These are phyloP conservation scores for Dione vanillae DNA, from an alignment of 2,888 invertebrate genomes.

Conservation along the genomic window DNA sequence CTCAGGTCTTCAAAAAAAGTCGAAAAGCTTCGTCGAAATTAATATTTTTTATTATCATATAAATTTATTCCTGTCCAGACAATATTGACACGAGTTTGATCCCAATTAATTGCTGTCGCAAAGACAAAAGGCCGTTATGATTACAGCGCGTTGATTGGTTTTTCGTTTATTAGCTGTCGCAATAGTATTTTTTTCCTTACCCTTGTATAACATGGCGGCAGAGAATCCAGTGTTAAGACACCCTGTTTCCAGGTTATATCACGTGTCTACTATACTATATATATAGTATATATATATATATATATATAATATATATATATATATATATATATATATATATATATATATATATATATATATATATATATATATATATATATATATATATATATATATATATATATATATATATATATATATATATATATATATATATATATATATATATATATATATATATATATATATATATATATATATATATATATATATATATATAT, in stretches of 20 bases:
- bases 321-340: too few species aligned
- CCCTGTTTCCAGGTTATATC: background rate
- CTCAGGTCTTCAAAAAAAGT: background rate
- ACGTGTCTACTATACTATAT: too few species aligned
- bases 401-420: too few species aligned
- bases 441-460: too few species aligned
- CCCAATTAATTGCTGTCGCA: conserved; percentile 22
- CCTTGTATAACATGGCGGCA: background rate
- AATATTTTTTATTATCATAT: conserved; percentile 13
- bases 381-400: too few species aligned
- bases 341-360: too few species aligned
- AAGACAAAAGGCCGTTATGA: conserved; percentile 17
- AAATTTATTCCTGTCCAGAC: conserved; percentile 1
- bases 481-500: too few species aligned
- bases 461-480: too few species aligned
- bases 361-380: too few species aligned
- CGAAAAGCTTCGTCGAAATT: background rate
- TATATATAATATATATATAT: too few species aligned
- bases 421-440: too few species aligned
- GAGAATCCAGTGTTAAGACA: background rate
- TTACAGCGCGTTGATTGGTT: conserved; percentile 23
- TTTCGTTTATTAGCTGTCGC: background rate
- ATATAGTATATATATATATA: too few species aligned
- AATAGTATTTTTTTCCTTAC: background rate
- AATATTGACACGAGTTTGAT: conserved; percentile 20